Evolutionary conservation across 1,140 invertebrate species (phyloP).

Genomic region (Limonius californicus): DNA sequence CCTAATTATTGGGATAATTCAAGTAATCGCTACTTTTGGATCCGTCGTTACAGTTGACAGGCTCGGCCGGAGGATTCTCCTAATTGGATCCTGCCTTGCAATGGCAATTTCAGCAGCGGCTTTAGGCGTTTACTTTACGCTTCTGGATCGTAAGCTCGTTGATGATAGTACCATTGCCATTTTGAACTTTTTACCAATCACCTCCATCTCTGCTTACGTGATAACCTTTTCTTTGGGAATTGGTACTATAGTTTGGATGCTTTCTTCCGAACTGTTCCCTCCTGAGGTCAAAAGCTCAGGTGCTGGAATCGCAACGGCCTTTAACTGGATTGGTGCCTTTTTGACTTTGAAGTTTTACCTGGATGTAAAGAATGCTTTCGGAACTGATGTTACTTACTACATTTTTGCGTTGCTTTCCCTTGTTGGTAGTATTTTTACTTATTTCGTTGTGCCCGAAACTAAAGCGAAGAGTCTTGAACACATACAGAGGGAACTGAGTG

Average conservation of each 20-base stretch:
- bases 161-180: constrained; percentile 24
- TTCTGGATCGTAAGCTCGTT: constrained; percentile 47
- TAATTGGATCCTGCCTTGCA: constrained; percentile 63
- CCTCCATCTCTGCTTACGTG: constrained; percentile 71
- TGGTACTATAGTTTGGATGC: constrained; percentile 77
- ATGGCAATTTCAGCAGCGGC: constrained; percentile 61
- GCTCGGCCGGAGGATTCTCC: constrained; percentile 64
- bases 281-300: constrained; percentile 73
- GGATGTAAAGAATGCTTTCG: constrained; percentile 49
- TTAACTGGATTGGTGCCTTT: constrained; percentile 80
- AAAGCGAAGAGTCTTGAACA: too few relatives aligned
- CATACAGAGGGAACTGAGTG: too few relatives aligned
- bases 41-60: constrained; percentile 63
- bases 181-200: constrained; percentile 63
- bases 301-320: constrained; percentile 67
- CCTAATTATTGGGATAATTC: constrained; percentile 69
- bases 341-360: constrained; percentile 72
- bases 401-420: constrained; percentile 61
- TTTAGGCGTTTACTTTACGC: constrained; percentile 62
- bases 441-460: constrained; percentile 66
- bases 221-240: constrained; percentile 74
- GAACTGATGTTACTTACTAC: constrained; percentile 57
- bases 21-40: constrained; percentile 63
- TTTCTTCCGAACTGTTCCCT: constrained; percentile 73
- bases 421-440: constrained; percentile 58